Percentiles rank a stretch among this genome's conserved stretches.
phyloP scores from a whole-genome alignment of 2,113 vertebrate genomes.

The Lepus timidus region DNA sequence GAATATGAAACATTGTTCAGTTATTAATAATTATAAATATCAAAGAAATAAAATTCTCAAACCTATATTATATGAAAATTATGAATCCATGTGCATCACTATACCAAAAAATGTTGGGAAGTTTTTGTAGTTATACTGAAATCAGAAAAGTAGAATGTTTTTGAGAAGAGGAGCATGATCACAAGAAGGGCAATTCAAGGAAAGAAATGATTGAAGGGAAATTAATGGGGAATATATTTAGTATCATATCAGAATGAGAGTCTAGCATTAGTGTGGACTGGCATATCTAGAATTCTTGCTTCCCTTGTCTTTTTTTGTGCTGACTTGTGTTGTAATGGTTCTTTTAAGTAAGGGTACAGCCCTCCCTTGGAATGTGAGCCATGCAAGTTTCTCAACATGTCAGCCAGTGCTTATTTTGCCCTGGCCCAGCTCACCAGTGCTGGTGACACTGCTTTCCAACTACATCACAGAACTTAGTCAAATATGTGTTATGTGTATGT shows the following conservation, averaged over 20 bases:
- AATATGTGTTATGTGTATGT: background rate
- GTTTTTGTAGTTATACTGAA: background rate
- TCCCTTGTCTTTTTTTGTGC: background rate
- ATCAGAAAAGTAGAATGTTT: constrained; percentile 7
- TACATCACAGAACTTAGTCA: background rate
- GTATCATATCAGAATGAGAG: constrained; percentile 8
- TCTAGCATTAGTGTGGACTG: background rate
- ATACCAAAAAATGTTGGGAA: background rate
- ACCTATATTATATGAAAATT: background rate
- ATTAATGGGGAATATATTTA: background rate
- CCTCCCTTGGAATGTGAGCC: background rate
- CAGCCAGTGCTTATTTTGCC: background rate
- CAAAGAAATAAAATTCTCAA: constrained; percentile 17
- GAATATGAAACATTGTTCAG: background rate
- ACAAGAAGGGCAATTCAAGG: background rate
- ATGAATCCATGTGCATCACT: background rate
- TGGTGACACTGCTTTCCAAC: background rate
- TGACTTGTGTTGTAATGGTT: background rate
- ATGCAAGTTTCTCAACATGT: background rate
- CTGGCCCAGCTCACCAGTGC: background rate
- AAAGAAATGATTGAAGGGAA: background rate
- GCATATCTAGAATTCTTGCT: background rate
- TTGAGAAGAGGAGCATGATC: background rate
- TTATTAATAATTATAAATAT: constrained; percentile 47
- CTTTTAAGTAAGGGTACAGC: background rate